Base-by-base conservation (phyloP, 1,140 invertebrate genomes). In the Phocides pigmalion region DNA sequence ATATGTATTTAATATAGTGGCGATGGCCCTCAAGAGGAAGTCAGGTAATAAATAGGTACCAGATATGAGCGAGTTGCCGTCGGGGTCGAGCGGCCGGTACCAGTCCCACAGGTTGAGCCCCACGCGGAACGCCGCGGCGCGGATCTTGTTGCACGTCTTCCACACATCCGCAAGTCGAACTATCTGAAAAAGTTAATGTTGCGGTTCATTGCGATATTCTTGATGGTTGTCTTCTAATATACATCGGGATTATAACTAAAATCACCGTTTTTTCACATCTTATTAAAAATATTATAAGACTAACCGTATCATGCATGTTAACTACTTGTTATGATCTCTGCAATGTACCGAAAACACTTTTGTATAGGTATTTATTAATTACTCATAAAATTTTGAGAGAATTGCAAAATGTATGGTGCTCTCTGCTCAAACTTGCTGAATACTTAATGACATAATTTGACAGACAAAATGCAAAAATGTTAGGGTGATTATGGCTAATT, bases 91-190 rank as follows among this genome's bases (percentile, higher is more conserved):
- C 8, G 93, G 91, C 20, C 90, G 91, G 79, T 95, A 95, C 86
- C 94, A 94, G 65, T 94, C 92, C 92, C 94, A 94, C 54, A 96
- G 90, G 83, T 95, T 94, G 46, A 95, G 92, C 11, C 93, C 93
- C 51, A 94, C 92, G 54, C 94, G 93, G 79, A 95, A 95, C 39
- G 94, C 93, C 1, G 95, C 93, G 3, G 94, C 93, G 59, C 94
- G 93, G 72, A 96, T 95, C 92, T 96, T 96, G 84, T 95, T 95
- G 86, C 95, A 95, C 25, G 93, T 94, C 72, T 94, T 93, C 95
- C 95, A 95, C 41, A 95, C 93, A 80, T 95, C 92, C 0, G 87
- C 81, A 14, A 90, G 68, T 0, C 87, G 87, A 3, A 89, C 64
- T 50, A 89, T 86, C 89, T 92, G 68, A 11, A 32, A 2, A 11